phyloP scores from a whole-genome alignment of 2,888 invertebrate genomes.

The Dermolepida albohirtum region DNA sequence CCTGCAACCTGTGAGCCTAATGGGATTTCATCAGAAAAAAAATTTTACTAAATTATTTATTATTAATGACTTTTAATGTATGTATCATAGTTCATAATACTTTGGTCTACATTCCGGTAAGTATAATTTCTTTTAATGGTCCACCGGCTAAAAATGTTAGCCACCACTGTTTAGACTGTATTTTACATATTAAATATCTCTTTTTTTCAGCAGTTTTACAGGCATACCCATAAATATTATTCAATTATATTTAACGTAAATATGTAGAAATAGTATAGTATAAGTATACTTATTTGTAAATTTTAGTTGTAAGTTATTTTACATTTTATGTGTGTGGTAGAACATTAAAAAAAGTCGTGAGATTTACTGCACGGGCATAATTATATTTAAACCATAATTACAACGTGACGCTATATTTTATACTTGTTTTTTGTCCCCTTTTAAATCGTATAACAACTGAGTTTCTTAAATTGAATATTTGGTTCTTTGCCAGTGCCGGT shows the following conservation, averaged over 20 bases:
- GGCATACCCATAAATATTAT: neutral
- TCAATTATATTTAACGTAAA: neutral
- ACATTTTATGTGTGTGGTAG: constrained; percentile 26
- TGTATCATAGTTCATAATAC: too few species aligned
- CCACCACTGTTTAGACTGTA: too few species aligned
- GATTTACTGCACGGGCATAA: constrained; percentile 4
- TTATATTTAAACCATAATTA: constrained; percentile 3
- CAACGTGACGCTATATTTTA: neutral
- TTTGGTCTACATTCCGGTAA: too few species aligned
- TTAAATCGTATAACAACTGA: constrained; percentile 10
- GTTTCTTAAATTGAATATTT: constrained; percentile 18
- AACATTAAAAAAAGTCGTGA: constrained; percentile 1
- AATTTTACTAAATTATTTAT: too few species aligned
- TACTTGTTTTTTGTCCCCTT: constrained; percentile 1
- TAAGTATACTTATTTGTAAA: neutral
- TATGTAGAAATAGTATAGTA: neutral
- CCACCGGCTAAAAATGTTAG: too few species aligned
- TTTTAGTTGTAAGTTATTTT: constrained; percentile 13
- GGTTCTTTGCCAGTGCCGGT: constrained; percentile 17
- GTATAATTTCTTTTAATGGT: too few species aligned
- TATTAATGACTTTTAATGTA: too few species aligned
- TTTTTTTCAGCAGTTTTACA: neutral
- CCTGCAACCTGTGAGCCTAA: too few species aligned
- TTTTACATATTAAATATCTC: too few species aligned
- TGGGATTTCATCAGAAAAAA: too few species aligned